phyloP scores from a whole-genome alignment of 2,888 invertebrate species.

The Clitarchus hookeri region DNA sequence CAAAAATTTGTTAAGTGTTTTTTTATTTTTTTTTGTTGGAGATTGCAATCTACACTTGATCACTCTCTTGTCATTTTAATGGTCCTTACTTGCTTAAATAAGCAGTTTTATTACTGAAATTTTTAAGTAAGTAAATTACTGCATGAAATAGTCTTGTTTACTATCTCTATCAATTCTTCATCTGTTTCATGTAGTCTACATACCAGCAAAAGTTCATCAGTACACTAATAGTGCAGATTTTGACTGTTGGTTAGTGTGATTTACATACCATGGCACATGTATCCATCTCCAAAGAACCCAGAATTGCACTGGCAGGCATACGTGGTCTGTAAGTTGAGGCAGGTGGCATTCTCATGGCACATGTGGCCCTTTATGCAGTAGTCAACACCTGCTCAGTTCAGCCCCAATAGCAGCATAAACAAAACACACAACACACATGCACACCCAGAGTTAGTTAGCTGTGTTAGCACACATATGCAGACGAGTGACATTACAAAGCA shows the following conservation, averaged over 20 bases:
- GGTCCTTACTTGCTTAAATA: no score
- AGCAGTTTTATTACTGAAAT: no score
- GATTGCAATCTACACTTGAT: no score
- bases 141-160: no score
- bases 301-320: conserved; percentile 89
- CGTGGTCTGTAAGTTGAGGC: conserved; percentile 88
- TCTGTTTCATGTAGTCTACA: no score
- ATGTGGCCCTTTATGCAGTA: conserved; percentile 87
- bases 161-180: no score
- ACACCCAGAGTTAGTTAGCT: conserved; percentile 28
- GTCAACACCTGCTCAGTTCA: conserved; percentile 69
- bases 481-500: neutral
- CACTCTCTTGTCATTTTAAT: no score
- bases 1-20: no score
- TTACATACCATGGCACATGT: conserved; percentile 70
- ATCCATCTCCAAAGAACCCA: conserved; percentile 88
- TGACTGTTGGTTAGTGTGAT: neutral
- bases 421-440: conserved; percentile 29
- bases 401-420: neutral
- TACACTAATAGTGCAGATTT: no score
- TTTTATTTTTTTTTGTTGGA: no score
- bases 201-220: no score
- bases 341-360: conserved; percentile 89
- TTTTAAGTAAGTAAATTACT: no score
- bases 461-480: neutral